Evolutionary conservation across 2,888 invertebrate species (phyloP).

Genomic region (Coronaproctus castanopsis): DNA sequence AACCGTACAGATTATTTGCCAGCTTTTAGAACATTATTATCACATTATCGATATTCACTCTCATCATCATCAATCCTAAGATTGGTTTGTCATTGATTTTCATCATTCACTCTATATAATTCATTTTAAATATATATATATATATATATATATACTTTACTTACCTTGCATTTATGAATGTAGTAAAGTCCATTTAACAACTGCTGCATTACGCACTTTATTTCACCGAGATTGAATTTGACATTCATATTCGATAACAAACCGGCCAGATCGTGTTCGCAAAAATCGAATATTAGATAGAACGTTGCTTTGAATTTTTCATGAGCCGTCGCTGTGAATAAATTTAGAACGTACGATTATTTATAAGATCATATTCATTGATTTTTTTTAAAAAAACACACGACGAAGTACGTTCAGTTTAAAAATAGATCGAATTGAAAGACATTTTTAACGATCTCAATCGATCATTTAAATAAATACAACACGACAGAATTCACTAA

Average conservation of each 20-base stretch:
- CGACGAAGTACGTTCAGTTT: background rate
- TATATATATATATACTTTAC: slow-evolving; percentile 3
- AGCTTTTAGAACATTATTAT: too few species aligned
- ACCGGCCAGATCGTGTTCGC: slow-evolving; percentile 95
- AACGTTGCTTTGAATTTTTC: slow-evolving; percentile 71
- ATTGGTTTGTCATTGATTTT: too few species aligned
- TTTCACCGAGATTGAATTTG: slow-evolving; percentile 88
- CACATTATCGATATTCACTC: too few species aligned
- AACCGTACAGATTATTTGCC: too few species aligned
- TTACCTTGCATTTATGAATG: slow-evolving; percentile 79
- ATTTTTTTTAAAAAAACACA: background rate
- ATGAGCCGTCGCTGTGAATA: slow-evolving; percentile 36
- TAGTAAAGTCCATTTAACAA: slow-evolving; percentile 77
- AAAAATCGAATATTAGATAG: slow-evolving; percentile 93
- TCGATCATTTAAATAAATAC: too few species aligned
- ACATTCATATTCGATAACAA: slow-evolving; percentile 84
- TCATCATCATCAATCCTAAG: too few species aligned
- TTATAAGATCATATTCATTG: background rate
- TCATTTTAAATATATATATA: background rate
- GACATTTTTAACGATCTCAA: too few species aligned
- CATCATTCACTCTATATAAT: background rate
- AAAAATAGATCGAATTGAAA: background rate
- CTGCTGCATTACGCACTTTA: slow-evolving; percentile 83
- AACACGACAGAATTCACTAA: too few species aligned
- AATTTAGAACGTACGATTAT: too few species aligned